phyloP scores from a whole-genome alignment of 1,140 invertebrate genomes.

The Ceratosolen fusciceps region DNA sequence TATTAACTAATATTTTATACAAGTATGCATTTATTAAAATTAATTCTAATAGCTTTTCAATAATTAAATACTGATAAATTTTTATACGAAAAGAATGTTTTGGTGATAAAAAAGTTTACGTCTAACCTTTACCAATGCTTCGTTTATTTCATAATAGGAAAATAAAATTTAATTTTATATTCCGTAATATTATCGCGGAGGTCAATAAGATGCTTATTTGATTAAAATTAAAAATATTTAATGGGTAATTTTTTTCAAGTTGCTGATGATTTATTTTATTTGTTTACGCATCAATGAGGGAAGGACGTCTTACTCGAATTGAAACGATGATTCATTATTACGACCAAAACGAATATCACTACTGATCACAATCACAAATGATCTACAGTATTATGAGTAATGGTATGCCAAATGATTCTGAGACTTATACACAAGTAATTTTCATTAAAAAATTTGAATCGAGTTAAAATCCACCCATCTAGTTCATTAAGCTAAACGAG shows the following conservation, averaged over 20 bases:
- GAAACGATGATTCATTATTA: constrained; percentile 7
- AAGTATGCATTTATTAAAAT: too few species aligned
- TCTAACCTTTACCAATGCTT: background rate
- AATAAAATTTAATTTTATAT: background rate
- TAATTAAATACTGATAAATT: too few species aligned
- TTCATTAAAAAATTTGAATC: too few species aligned
- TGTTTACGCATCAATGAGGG: background rate
- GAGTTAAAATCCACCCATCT: too few species aligned
- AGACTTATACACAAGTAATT: too few species aligned
- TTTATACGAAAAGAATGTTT: background rate
- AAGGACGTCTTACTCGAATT: background rate
- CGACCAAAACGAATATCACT: background rate
- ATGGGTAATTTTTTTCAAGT: background rate
- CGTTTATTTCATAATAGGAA: background rate
- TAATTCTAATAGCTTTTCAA: too few species aligned
- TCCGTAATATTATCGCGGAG: background rate
- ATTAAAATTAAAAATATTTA: background rate
- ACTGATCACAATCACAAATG: too few species aligned
- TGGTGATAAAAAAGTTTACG: background rate
- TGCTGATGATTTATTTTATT: constrained; percentile 11
- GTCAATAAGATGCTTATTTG: background rate
- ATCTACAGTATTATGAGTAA: too few species aligned
- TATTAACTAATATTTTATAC: too few species aligned
- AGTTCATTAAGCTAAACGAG: too few species aligned
- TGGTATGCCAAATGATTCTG: too few species aligned